A percentile compares a stretch with the other conserved stretches of the same genome.
Evolutionary conservation across 2,888 invertebrate genomes (phyloP).

Genomic region (Lithosia quadra): DNA sequence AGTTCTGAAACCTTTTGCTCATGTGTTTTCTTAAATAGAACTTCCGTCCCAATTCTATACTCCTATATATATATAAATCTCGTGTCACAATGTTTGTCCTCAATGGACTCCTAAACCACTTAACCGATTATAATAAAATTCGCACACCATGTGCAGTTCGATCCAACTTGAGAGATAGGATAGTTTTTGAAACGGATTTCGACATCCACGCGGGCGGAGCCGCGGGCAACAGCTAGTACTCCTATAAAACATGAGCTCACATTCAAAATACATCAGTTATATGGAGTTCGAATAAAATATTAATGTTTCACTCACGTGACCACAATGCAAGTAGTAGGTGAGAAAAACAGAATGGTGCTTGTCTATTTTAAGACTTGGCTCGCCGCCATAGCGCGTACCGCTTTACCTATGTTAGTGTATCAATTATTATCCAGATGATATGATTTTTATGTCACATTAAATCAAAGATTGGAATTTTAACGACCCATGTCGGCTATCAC

Average conservation of each 20-base stretch:
- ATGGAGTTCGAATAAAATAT: slow-evolving; percentile 48
- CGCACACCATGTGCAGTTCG: no score
- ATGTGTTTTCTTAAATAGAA: no score
- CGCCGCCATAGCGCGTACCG: slow-evolving; percentile 66
- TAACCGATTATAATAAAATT: no score
- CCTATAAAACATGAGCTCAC: not conserved
- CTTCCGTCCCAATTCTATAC: no score
- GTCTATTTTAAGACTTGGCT: slow-evolving; percentile 79
- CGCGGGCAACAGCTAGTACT: no score
- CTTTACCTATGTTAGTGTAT: slow-evolving; percentile 76
- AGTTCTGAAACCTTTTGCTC: not conserved
- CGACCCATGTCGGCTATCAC: slow-evolving; percentile 24
- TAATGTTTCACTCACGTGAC: slow-evolving; percentile 67
- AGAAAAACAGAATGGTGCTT: slow-evolving; percentile 69
- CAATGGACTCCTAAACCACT: no score
- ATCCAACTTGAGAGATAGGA: no score
- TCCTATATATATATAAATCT: no score
- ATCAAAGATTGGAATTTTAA: slow-evolving; percentile 55
- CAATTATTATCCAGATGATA: slow-evolving; percentile 68
- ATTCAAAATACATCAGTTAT: slow-evolving; percentile 27
- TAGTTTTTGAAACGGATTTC: no score
- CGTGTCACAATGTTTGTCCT: no score
- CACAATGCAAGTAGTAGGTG: slow-evolving; percentile 75
- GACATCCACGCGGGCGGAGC: no score
- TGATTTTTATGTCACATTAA: slow-evolving; percentile 62